Conservation (phyloP, 1,140 invertebrate genomes). For the Proctacanthus coquilletti region DNA sequence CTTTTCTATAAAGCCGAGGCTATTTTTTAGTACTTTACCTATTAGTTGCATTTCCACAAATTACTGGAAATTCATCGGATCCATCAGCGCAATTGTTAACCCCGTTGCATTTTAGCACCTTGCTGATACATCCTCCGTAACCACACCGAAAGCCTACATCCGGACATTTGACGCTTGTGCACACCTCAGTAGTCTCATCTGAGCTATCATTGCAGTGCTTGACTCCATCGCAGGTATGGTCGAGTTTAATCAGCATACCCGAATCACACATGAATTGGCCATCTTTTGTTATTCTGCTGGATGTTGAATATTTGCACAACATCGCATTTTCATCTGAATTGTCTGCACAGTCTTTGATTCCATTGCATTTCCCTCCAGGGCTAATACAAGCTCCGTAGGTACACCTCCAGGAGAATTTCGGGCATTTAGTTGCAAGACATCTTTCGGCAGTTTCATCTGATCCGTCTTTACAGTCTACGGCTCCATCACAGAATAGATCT, state of each 20-base stretch:
- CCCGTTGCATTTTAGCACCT: neutral
- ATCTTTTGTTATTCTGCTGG: no score
- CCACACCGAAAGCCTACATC: slow-evolving; percentile 1
- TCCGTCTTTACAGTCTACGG: slow-evolving; percentile 34
- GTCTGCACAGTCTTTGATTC: slow-evolving; percentile 43
- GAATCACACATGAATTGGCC: neutral
- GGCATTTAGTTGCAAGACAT: slow-evolving; percentile 32
- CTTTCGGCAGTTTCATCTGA: slow-evolving; percentile 41
- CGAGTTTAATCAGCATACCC: neutral
- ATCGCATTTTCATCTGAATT: slow-evolving; percentile 44
- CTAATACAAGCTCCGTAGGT: slow-evolving; percentile 43
- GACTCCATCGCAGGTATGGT: neutral
- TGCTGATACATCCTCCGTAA: slow-evolving; percentile 1
- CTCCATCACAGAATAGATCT: slow-evolving; percentile 36
- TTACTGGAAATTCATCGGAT: slow-evolving; percentile 1
- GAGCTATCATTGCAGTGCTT: neutral
- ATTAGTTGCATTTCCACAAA: neutral
- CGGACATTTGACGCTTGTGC: neutral
- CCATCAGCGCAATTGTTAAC: slow-evolving; percentile 1
- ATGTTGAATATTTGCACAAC: no score
- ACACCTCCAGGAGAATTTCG: slow-evolving; percentile 36
- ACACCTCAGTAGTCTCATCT: slow-evolving; percentile 2
- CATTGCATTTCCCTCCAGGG: slow-evolving; percentile 38
- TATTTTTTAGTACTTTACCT: neutral
- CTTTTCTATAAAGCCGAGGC: neutral